Evolutionary conservation across 2,797 vertebrate genomes (phyloP).

Genomic region (Siniperca undulata): DNA sequence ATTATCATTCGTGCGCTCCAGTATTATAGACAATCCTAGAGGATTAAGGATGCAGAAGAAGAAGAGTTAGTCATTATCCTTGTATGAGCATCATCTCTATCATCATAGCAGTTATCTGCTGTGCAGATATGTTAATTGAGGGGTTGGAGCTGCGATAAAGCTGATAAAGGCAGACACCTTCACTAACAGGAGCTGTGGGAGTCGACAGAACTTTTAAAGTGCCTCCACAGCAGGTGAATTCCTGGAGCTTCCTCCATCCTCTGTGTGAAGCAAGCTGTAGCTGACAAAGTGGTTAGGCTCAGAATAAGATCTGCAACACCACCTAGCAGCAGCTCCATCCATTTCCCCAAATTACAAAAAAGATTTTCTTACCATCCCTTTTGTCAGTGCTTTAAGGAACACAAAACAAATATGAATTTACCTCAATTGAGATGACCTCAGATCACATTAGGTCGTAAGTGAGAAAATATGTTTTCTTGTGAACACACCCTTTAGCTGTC

Average conservation of each 20-base stretch:
- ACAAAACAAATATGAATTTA: neutral
- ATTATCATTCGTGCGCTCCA: conserved; percentile 48
- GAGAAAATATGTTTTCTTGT: neutral
- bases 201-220: conserved; percentile 16
- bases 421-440: neutral
- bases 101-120: conserved; percentile 54
- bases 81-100: conserved; percentile 51
- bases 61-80: conserved; percentile 66
- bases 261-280: neutral
- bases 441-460: no score
- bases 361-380: neutral
- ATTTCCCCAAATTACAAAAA: neutral
- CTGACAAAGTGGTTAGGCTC: neutral
- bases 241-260: neutral
- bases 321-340: neutral
- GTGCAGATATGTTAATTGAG: conserved; percentile 52
- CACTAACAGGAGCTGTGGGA: conserved; percentile 14
- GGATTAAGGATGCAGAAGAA: conserved; percentile 52
- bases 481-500: neutral
- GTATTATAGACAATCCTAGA: conserved; percentile 57
- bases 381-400: neutral
- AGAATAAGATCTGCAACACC: conserved; percentile 5
- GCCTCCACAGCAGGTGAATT: conserved; percentile 31
- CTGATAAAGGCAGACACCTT: conserved; percentile 29
- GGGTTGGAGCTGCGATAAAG: conserved; percentile 4